A percentile compares a stretch with the other conserved stretches of the same genome.
Evolutionary conservation across 2,113 vertebrate genomes (phyloP).

Genomic region (Semnornis frantzii): DNA sequence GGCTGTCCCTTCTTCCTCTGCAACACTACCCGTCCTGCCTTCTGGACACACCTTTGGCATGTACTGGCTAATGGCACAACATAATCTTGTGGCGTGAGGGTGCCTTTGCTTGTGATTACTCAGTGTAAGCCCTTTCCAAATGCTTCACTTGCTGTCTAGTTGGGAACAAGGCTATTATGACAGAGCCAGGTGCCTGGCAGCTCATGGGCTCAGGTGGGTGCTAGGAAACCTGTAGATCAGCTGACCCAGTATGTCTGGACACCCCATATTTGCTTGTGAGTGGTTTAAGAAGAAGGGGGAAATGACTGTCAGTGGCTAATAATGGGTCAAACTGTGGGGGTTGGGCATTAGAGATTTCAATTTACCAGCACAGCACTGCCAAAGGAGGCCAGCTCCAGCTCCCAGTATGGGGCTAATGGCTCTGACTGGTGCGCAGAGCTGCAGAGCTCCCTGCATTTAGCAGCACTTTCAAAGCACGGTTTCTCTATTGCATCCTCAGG

Average conservation of each 20-base stretch:
- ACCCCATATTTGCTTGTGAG: background rate
- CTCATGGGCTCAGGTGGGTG: background rate
- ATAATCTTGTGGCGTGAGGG: too few relatives aligned
- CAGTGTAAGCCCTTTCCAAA: background rate
- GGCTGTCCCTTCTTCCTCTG: background rate
- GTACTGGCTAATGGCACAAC: background rate
- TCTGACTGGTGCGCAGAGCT: background rate
- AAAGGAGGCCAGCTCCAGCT: background rate
- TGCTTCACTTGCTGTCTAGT: background rate
- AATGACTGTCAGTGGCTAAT: too few relatives aligned
- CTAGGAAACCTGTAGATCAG: background rate
- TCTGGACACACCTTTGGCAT: background rate
- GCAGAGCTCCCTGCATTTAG: background rate
- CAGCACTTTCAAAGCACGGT: background rate
- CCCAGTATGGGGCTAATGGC: background rate
- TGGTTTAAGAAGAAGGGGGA: background rate
- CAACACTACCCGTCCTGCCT: background rate
- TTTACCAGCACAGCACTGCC: background rate
- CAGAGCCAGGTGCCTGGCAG: background rate
- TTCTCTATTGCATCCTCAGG: background rate
- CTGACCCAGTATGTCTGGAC: background rate
- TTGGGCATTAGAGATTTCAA: background rate
- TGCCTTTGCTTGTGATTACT: background rate
- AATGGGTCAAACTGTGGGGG: background rate
- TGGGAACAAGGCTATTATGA: background rate